These are phyloP conservation scores for Copidosoma floridanum DNA, from an alignment of 1,140 invertebrate genomes.

Conservation along the genomic window DNA sequence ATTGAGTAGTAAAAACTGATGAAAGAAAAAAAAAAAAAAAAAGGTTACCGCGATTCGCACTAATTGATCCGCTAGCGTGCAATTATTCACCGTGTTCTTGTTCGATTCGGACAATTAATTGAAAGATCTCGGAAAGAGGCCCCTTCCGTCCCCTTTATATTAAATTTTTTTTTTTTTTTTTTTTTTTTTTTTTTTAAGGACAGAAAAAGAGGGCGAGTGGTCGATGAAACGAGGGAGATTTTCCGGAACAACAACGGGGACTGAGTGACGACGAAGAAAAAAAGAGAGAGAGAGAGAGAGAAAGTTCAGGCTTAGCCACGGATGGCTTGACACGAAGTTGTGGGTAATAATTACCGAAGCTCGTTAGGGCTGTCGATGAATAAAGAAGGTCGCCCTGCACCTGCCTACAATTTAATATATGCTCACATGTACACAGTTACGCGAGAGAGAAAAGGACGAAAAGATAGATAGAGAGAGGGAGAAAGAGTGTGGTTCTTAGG, in stretches of 20 bases:
- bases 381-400: constrained; percentile 43
- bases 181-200: neutral
- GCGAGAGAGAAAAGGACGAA: no score
- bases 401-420: constrained; percentile 46
- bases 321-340: constrained; percentile 38
- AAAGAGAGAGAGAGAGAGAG: no score
- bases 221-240: no score
- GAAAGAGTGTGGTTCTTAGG: no score
- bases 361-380: constrained; percentile 40
- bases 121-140: neutral
- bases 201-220: neutral
- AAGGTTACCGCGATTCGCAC: no score
- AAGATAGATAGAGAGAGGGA: no score
- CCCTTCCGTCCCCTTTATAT: neutral
- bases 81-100: neutral
- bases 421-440: neutral
- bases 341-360: constrained; percentile 46
- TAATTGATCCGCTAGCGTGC: no score
- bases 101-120: neutral
- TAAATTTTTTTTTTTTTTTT: neutral
- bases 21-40: no score
- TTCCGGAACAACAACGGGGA: neutral
- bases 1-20: no score
- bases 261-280: no score
- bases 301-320: neutral